phyloP scores from a whole-genome alignment of 2,888 invertebrate genomes.

The Elegia similella region DNA sequence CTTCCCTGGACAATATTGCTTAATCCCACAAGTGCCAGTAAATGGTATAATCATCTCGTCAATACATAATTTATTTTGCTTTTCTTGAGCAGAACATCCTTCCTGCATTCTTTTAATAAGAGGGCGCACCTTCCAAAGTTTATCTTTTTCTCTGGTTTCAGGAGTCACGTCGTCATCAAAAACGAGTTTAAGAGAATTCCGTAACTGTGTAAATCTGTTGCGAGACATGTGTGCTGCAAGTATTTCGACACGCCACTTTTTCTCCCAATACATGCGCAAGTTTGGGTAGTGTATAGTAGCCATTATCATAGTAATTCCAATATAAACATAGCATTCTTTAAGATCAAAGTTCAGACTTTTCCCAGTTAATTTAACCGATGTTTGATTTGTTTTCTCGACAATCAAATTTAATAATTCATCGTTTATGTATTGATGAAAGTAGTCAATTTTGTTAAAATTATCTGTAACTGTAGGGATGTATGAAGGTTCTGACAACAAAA shows the following conservation, averaged over 20 bases:
- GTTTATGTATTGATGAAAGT: not conserved
- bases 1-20: conserved; percentile 26
- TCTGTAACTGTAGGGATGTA: no score
- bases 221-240: no score
- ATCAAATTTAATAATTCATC: no score
- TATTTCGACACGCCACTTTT: conserved; percentile 9
- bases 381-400: no score
- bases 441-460: no score
- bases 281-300: conserved; percentile 4
- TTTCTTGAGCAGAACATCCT: not conserved
- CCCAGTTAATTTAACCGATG: no score
- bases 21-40: conserved; percentile 21
- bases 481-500: no score
- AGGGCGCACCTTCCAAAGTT: not conserved
- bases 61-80: conserved; percentile 12
- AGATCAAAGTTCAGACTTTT: no score
- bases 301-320: conserved; percentile 8
- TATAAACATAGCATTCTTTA: conserved; percentile 6
- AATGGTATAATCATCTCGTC: conserved; percentile 29
- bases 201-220: no score
- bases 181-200: no score
- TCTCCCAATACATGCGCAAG: conserved; percentile 8
- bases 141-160: no score
- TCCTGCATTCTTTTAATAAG: not conserved
- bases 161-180: not conserved